Percentiles rank a stretch among this genome's conserved stretches.
Evolutionary conservation across 2,888 invertebrate species (phyloP).

Genomic region (Silvanus unidentatus): DNA sequence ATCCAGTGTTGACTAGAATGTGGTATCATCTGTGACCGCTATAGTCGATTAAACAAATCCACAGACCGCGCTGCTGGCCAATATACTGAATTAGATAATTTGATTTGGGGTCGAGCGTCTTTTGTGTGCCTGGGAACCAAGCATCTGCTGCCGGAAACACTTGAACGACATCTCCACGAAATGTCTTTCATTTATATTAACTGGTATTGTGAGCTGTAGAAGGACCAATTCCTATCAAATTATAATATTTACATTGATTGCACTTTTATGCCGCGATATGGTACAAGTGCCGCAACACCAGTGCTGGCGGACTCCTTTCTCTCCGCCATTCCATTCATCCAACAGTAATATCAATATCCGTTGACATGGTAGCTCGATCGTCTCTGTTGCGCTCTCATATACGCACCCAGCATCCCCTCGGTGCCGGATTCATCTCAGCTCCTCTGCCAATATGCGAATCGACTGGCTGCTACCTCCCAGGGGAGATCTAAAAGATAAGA

Average conservation of each 20-base stretch:
- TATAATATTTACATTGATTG: too few species aligned
- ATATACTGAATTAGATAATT: constrained; percentile 48
- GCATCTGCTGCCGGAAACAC: constrained; percentile 46
- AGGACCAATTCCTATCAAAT: too few species aligned
- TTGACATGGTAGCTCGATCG: constrained; percentile 19
- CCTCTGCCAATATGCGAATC: neutral
- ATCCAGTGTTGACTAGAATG: too few species aligned
- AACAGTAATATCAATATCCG: constrained; percentile 32
- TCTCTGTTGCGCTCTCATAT: too few species aligned
- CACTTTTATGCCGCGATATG: too few species aligned
- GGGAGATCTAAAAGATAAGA: constrained; percentile 37
- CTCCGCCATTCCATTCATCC: too few species aligned
- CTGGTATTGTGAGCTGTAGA: too few species aligned
- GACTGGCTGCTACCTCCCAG: constrained; percentile 19
- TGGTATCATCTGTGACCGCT: constrained; percentile 34
- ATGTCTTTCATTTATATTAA: neutral
- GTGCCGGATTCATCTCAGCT: too few species aligned
- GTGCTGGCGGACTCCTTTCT: too few species aligned
- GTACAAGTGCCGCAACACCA: too few species aligned
- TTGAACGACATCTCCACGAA: constrained; percentile 28
- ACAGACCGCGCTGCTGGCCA: constrained; percentile 39
- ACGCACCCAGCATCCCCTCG: too few species aligned
- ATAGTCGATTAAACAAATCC: constrained; percentile 42
- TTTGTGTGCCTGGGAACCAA: constrained; percentile 46
- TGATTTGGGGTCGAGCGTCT: constrained; percentile 47